Evolutionary conservation across 2,113 vertebrate genomes (phyloP), one percentile per base, ranked within the genome.

Genomic region (Oreochromis aureus): DNA sequence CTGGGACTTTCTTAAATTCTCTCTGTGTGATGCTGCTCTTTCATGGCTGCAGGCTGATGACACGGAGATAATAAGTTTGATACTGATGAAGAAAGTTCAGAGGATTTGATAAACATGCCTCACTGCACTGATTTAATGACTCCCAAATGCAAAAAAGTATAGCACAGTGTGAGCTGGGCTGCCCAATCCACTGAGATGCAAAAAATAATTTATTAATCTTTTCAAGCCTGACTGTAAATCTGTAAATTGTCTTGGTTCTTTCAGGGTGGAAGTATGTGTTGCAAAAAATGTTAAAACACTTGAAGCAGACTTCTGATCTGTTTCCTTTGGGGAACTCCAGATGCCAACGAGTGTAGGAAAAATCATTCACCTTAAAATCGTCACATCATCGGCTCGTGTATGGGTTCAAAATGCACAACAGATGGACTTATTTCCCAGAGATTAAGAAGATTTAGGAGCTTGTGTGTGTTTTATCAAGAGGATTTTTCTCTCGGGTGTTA

Each of bases 121-220:
- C 46, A 53, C 87, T 87, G 71, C 85, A 51, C 83, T 63, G 51
- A 82, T 80, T 27, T 19, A 73, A 53, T 5, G 80, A 85, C 87
- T 86, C 69, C 81, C 81, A 89, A 76, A 87, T 83, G 83, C 85
- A 89, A 94, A 90, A 91, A 86, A 59, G 36, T 27, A 89, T 73
- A 86, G 24, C 59, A 66, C 81, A 84, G 51, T 27, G 3, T 30
- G 54, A 85, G 86, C 81, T 69, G 85, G 63, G 80, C 73, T 66
- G 86, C 84, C 59, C 5, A 6, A 27, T 82, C 73, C 63, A 36
- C 46, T 84, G 51, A 87, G 81, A 90, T 84, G 90, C 85, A 92
- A 88, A 91, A 80, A 69, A 81, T 63, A 19, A 54, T 22, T 44
- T 10, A 61, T 46, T 27, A 34, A 9, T 80, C 10, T 59, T 80